Evolutionary conservation across 2,797 vertebrate species (phyloP).

Genomic region (Falco rusticolus): DNA sequence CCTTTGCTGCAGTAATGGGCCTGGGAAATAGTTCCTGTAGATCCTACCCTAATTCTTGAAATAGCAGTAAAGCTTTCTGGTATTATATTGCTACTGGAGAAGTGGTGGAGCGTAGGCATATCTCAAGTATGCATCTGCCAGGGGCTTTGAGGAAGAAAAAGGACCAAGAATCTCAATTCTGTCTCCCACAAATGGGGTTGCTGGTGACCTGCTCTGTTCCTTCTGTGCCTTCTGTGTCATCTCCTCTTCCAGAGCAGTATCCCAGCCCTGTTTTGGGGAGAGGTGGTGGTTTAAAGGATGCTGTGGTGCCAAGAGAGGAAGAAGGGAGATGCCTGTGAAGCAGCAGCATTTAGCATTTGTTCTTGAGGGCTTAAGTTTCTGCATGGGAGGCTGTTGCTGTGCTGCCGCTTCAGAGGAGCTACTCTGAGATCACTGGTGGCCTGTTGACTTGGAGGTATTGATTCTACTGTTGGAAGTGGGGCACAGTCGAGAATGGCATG

Average conservation of each 20-base stretch:
- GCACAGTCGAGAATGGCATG: background rate
- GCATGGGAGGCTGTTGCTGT: background rate
- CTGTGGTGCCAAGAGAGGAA: background rate
- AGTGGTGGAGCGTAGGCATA: background rate
- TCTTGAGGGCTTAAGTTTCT: background rate
- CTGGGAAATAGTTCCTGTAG: slow-evolving; percentile 2
- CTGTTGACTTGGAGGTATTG: background rate
- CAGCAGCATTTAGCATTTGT: background rate
- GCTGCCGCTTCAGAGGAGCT: background rate
- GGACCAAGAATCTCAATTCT: background rate
- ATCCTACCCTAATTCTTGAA: slow-evolving; percentile 34
- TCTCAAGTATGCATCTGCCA: background rate
- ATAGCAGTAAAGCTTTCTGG: background rate
- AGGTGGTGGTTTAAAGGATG: background rate
- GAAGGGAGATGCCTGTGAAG: background rate
- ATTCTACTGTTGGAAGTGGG: background rate
- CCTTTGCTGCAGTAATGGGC: background rate
- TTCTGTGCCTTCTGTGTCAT: rapidly evolving
- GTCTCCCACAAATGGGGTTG: background rate
- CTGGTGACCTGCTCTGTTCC: background rate
- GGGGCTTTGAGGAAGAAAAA: background rate
- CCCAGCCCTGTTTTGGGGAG: background rate
- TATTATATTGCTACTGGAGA: background rate
- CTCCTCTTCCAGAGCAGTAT: background rate
- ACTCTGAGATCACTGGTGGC: background rate